These are phyloP conservation scores for Passer montanus DNA, from an alignment of 2,113 vertebrate genomes.

Conservation along the genomic window DNA sequence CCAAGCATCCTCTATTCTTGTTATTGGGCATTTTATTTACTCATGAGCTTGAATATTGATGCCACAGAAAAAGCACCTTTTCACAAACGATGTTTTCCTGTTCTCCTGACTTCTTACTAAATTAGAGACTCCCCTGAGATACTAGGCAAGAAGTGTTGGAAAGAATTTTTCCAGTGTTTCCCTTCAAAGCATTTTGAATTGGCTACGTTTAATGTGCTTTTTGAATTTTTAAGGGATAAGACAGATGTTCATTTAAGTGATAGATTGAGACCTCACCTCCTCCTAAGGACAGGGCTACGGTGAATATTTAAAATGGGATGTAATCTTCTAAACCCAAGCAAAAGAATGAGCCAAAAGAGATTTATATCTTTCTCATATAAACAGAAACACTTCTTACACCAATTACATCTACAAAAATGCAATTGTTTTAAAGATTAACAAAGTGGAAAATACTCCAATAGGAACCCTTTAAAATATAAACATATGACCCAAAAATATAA, in stretches of 20 bases:
- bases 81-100: neutral
- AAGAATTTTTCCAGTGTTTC: neutral
- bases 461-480: neutral
- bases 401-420: neutral
- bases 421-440: neutral
- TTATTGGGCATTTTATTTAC: neutral
- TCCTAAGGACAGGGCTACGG: neutral
- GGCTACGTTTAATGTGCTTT: neutral
- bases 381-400: neutral
- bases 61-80: neutral
- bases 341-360: neutral
- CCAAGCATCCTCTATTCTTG: neutral
- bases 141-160: neutral
- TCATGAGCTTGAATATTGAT: neutral
- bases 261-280: neutral
- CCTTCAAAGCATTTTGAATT: neutral
- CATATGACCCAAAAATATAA: fast-evolving
- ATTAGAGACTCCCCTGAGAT: neutral
- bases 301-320: neutral
- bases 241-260: neutral
- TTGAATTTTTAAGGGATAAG: neutral
- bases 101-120: neutral
- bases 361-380: neutral
- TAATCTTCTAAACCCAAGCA: neutral
- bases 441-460: neutral